Evolutionary conservation across 92 coral and sea anemone species (phyloP), one percentile per base, ranked within the genome.

Genomic region (Isaurus tuberculatus): DNA sequence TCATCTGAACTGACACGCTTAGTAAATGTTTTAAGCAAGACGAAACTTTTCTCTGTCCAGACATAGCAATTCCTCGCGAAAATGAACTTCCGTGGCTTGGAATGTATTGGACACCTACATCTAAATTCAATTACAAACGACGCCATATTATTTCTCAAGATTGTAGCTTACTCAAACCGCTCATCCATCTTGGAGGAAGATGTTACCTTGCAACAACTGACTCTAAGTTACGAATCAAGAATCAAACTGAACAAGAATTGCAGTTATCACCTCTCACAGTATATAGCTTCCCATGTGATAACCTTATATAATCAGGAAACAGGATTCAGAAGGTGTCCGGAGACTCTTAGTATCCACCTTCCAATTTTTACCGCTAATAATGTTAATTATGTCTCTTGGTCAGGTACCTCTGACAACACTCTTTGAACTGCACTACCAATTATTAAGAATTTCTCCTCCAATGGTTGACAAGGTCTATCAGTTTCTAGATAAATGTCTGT

Each of bases 101-200:
- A 16, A 29, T 65, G 78, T 36, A 25, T 26, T 44, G 64, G 37
- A 27, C 34, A 37, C 42, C 78, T 25, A 43, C 43, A 14, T 26
- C 86, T 64, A 43, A 36, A 43, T 15, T 69, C 42, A 23, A 22
- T 32, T 17, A 81, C 42, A 40, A 46, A 32, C 60, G 85, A 33
- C 6, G 25, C 53, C 55, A 19, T 20, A 26, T 57, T 42, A 2
- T 80, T 33, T 44, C 49, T 61, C 29, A 73, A 55, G 17, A 70
- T 64, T 22, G 85, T 75, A 25, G 49, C 64, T 65, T 10, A 4
- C n/a, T 65, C 4, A 10, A 65, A 27, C 37, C 70, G 28, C 70
- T 15, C 8, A 28, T 65, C n/a, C 70, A 29, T 65, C 70, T 65
- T 29, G 70, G 40, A 65, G 70, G 70, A 65, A 27, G 70, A 65